These are phyloP conservation scores for Trachymyrmex septentrionalis DNA, from an alignment of 1,140 invertebrate species.

Conservation along the genomic window DNA sequence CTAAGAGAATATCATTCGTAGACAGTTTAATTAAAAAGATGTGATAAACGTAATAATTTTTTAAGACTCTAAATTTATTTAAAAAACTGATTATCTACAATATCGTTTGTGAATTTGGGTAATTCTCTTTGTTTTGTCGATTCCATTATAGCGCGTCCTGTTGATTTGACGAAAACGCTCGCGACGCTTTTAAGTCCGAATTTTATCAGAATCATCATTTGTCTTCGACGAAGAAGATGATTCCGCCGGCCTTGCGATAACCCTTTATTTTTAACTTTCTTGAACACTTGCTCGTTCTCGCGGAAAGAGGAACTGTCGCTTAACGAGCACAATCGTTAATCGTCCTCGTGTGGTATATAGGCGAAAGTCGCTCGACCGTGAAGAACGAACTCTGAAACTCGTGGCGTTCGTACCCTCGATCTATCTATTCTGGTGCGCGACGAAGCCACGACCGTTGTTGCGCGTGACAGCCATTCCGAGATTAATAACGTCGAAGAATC, in stretches of 20 bases:
- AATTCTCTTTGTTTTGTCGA: constrained; percentile 41
- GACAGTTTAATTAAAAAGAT: constrained; percentile 3
- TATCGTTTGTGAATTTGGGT: constrained; percentile 42
- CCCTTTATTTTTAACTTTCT: not conserved
- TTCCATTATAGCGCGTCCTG: constrained; percentile 18
- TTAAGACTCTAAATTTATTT: constrained; percentile 15
- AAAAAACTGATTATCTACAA: constrained; percentile 38
- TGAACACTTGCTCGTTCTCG: constrained; percentile 24
- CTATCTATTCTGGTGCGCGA: constrained; percentile 58
- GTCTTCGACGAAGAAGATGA: constrained; percentile 67
- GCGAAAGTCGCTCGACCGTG: constrained; percentile 72
- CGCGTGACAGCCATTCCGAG: constrained; percentile 71
- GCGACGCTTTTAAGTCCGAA: constrained; percentile 34
- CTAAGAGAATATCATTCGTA: not conserved
- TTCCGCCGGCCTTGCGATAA: constrained; percentile 44
- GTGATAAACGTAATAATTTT: not conserved
- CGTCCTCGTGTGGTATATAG: constrained; percentile 66
- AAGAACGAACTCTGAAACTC: constrained; percentile 71
- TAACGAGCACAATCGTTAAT: constrained; percentile 77
- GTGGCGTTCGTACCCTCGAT: constrained; percentile 50
- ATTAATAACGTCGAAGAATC: constrained; percentile 77
- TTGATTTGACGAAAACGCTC: constrained; percentile 13
- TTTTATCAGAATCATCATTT: constrained; percentile 63
- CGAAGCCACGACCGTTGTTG: constrained; percentile 64
- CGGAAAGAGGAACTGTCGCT: constrained; percentile 65